These are phyloP conservation scores for Microplitis mediator DNA, from an alignment of 1,140 invertebrate genomes.

Conservation along the genomic window DNA sequence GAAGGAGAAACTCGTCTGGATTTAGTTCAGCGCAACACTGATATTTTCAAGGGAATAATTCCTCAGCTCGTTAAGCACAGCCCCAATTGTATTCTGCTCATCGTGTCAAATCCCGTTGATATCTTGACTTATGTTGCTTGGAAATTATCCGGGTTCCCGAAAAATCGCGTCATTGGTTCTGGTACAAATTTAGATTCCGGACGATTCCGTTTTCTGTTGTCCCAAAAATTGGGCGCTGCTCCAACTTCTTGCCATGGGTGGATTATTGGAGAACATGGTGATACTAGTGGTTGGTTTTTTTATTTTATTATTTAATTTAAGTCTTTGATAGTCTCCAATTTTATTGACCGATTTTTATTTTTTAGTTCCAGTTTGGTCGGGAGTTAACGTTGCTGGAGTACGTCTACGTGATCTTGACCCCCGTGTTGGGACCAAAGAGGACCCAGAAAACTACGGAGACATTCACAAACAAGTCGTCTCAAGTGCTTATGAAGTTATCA, in stretches of 20 bases:
- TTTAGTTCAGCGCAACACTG: slow-evolving; percentile 86
- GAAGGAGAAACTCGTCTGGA: slow-evolving; percentile 84
- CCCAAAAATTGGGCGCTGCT: slow-evolving; percentile 79
- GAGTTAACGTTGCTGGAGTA: slow-evolving; percentile 89
- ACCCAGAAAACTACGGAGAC: slow-evolving; percentile 79
- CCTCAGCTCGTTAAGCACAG: slow-evolving; percentile 83
- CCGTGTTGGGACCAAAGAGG: slow-evolving; percentile 71
- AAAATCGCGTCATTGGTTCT: slow-evolving; percentile 85
- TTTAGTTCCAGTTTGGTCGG: slow-evolving; percentile 90
- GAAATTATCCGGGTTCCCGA: slow-evolving; percentile 88
- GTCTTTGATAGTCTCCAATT: not conserved
- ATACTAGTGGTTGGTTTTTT: slow-evolving; percentile 70
- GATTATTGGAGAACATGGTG: slow-evolving; percentile 88
- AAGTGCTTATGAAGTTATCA: slow-evolving; percentile 89
- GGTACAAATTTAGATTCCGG: slow-evolving; percentile 91
- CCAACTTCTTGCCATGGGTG: slow-evolving; percentile 85
- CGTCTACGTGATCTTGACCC: slow-evolving; percentile 79
- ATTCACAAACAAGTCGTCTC: slow-evolving; percentile 81
- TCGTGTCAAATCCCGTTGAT: slow-evolving; percentile 92
- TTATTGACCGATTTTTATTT: slow-evolving; percentile 3
- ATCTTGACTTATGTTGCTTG: slow-evolving; percentile 91
- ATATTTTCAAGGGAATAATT: slow-evolving; percentile 86
- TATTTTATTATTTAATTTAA: not conserved
- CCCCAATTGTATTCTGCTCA: slow-evolving; percentile 83
- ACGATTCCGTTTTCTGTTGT: slow-evolving; percentile 86